Conservation (phyloP, 2,113 vertebrate species). For the Paramormyrops kingsleyae region DNA sequence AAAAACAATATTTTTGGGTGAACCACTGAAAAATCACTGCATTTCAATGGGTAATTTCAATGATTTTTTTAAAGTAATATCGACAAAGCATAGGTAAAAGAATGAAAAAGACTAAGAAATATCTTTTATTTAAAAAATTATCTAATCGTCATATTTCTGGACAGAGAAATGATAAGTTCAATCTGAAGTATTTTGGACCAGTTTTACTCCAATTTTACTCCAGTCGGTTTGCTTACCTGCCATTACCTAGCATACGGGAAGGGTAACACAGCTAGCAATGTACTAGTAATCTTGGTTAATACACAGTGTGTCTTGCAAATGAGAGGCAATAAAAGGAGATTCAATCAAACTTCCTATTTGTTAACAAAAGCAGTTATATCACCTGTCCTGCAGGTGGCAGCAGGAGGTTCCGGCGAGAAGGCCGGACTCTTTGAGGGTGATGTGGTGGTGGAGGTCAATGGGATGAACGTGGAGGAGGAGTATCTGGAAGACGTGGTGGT, state of each 20-base stretch:
- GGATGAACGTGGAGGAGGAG: constrained; percentile 55
- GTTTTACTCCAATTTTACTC: background rate
- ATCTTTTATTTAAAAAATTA: background rate
- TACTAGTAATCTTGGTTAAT: background rate
- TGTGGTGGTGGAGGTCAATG: constrained; percentile 64
- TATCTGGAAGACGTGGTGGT: constrained; percentile 50
- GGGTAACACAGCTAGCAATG: background rate
- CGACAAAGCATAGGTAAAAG: background rate
- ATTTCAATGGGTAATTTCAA: background rate
- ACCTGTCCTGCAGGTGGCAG: constrained; percentile 51
- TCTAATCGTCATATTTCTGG: background rate
- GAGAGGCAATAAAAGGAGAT: background rate
- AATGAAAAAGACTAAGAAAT: background rate
- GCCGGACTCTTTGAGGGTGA: constrained; percentile 62
- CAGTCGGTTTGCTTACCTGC: background rate
- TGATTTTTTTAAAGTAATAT: background rate
- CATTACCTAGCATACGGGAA: background rate
- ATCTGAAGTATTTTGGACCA: background rate
- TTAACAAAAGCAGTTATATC: background rate
- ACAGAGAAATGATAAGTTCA: background rate
- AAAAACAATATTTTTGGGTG: background rate
- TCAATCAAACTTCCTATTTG: background rate
- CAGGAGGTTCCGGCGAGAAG: constrained; percentile 52
- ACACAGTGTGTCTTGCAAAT: background rate
- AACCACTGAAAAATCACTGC: background rate